Evolutionary conservation across 1,140 invertebrate genomes (phyloP).

Genomic region (Diorhabda carinulata): DNA sequence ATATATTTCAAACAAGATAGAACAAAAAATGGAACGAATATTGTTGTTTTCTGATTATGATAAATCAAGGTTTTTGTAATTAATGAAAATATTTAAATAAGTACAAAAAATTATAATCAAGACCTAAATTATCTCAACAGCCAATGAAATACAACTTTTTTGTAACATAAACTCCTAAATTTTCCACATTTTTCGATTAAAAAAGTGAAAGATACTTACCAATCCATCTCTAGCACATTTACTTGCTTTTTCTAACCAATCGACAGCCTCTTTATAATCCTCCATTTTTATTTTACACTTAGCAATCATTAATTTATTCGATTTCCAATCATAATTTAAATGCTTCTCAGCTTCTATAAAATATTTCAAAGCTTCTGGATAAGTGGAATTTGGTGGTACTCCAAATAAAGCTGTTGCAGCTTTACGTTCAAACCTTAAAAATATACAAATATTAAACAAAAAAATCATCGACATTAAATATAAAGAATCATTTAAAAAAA

Average conservation of each 20-base stretch:
- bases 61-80: background rate
- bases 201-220: slow-evolving; percentile 23
- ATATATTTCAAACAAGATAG: no score
- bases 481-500: slow-evolving; percentile 22
- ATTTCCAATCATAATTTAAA: slow-evolving; percentile 58
- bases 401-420: slow-evolving; percentile 67
- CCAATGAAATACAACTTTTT: background rate
- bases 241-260: slow-evolving; percentile 56
- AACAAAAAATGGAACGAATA: no score
- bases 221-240: slow-evolving; percentile 33
- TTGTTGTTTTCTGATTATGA: no score
- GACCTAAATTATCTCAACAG: background rate
- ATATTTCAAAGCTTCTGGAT: slow-evolving; percentile 63
- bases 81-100: background rate
- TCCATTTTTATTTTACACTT: slow-evolving; percentile 62
- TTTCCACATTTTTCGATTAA: background rate
- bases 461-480: background rate
- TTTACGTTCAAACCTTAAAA: slow-evolving; percentile 56
- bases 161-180: background rate
- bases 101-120: background rate
- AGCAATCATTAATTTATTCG: slow-evolving; percentile 67
- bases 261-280: slow-evolving; percentile 54
- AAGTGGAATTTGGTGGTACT: slow-evolving; percentile 60
- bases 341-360: slow-evolving; percentile 64
- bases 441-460: background rate